Evolutionary conservation across 2,797 vertebrate species (phyloP), one percentile per base, ranked within the genome.

Genomic region (Diplodus sargus): DNA sequence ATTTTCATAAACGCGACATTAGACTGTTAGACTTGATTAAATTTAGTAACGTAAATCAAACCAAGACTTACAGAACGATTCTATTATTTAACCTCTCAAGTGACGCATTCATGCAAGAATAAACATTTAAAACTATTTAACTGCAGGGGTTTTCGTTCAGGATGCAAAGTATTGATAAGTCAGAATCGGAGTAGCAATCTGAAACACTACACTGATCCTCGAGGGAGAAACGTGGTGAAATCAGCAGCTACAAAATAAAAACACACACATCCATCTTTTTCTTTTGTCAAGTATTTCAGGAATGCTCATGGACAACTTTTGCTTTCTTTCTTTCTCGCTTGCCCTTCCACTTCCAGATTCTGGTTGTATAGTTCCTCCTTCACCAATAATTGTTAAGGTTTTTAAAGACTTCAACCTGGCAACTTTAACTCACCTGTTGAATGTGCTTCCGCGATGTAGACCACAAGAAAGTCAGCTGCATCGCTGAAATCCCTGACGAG

Each of bases 381-480:
- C 25, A 39, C 0, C 8, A 42, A 4, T 10, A 51, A 3, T 30
- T 54, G 1, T 25, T 2, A 18, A 4, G 12, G 8, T 57, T 18
- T 6, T 20, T n/a, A 0, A 22, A 2, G 5, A 15, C 28, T 30
- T n/a, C 28, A 58, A 39, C 51, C 23, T 63, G 42, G 2, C 16
- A 25, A 15, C 47, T 16, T 12, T 61, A 52, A 69, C 79, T 70
- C 95, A 97, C 98, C 97, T 94, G 94, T 92, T 72, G 98, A 96
- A 0, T 99, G 97, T 2, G 97, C 97, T 92, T 99, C 97, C 23
- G 97, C 95, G 1, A 97, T 94, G 89, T 99, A 98, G 89, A 99
- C 92, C 62, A 98, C 93, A 2, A 98, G 94, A 64, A 98, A 98
- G 92, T 99, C 97, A 0, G 96, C 96, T 49, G 94, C 62, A 0